Base-by-base conservation (phyloP, 2,888 invertebrate genomes). In the Ditylenchus weischeri region DNA sequence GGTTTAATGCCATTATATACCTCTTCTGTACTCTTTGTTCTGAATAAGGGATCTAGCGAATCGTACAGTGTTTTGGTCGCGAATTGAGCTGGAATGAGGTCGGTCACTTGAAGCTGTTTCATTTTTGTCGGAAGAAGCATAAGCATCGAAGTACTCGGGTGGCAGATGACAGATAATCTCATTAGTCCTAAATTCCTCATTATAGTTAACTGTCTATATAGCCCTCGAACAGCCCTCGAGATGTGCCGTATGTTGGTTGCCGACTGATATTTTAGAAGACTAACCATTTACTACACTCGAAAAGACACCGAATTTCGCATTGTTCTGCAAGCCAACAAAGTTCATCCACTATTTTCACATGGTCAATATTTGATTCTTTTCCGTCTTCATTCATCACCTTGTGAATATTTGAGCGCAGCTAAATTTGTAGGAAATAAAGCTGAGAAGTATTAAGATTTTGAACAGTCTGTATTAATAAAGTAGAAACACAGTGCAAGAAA, bases 301-400 rank as follows among this genome's bases (percentile, higher is more conserved):
- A 65, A 29, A 80, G 69, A 57, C 75, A 78, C 58, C 76, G 64
- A 60, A 68, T n/a, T 38, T 71, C 65, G 65, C 72, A 74, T 62
- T 78, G 74, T 13, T 70, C 68, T 18, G 68, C 63, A 19, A 80
- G 72, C 79, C 79, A 79, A 19, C 66, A 64, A 57, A 80, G 65
- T 43, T 80, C 78, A 3, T 65, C 61, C 6, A 74, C 65, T 23
- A 78, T 70, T 21, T 68, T 64, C 13, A 48, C 35, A 11, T 70
- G 70, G 21, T 72, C 65, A 54, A 76, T 47, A 54, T 10, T 18
- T 54, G 43, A 3, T 43, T 29, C 54, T 10, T 23, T 23, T 54
- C 13, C 29, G 10, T 54, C 54, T 54, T 54, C 54, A 10, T 54
- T 54, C 43, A 43, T 43, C 11, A 43, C 8, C 43, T 43, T 43